Conservation (phyloP, 2,888 invertebrate genomes). For the Keiferia lycopersicella region DNA sequence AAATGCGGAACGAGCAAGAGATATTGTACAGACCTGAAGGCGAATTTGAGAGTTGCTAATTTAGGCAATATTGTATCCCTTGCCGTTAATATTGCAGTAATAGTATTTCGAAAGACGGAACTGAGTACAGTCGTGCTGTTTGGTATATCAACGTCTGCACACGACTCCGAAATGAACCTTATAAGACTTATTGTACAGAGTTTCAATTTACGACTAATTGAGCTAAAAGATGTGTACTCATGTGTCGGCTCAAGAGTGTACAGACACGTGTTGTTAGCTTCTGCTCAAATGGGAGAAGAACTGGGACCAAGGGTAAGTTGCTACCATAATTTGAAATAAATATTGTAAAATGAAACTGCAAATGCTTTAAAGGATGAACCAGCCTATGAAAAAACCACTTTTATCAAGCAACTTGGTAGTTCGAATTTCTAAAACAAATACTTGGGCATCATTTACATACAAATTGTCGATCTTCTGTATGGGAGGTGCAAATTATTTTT, state of each 20-base stretch:
- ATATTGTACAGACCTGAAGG: conserved; percentile 36
- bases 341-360: too few relatives aligned
- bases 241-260: conserved; percentile 51
- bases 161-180: conserved; percentile 57
- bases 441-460: background rate
- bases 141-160: conserved; percentile 48
- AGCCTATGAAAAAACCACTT: too few relatives aligned
- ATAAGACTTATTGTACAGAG: conserved; percentile 50
- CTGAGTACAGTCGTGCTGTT: conserved; percentile 34
- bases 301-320: conserved; percentile 51
- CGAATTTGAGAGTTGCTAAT: conserved; percentile 37
- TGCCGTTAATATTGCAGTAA: background rate
- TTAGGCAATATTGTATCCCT: conserved; percentile 42
- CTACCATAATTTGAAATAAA: too few relatives aligned
- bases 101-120: background rate
- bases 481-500: too few relatives aligned
- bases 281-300: conserved; percentile 54
- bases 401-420: too few relatives aligned
- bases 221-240: conserved; percentile 39
- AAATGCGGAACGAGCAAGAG: conserved; percentile 46
- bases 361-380: too few relatives aligned
- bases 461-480: too few relatives aligned
- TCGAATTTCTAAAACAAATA: too few relatives aligned
- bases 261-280: conserved; percentile 51
- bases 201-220: conserved; percentile 52